Evolutionary conservation across 30 jellyfish, hydroid and myxozoan species (phyloP), one percentile per base, ranked within the genome.

Genomic region (Phacellophora camtschatica): DNA sequence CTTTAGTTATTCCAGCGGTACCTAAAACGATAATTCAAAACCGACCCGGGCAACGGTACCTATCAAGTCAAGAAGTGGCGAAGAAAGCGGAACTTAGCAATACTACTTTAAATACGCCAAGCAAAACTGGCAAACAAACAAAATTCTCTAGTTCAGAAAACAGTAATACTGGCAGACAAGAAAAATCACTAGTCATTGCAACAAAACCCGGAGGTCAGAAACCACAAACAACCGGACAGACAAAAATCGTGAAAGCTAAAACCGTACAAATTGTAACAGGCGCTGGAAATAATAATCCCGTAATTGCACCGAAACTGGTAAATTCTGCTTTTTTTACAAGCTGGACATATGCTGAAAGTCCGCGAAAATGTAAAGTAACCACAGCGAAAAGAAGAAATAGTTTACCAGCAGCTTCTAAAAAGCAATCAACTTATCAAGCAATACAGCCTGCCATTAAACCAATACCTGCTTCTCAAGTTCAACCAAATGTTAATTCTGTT

Each of bases 361-460:
- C 82, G 43, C 41, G 30, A 20, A 67, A 67, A 34, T 25, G 48
- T 0, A 34, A 16, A 7, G 11, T 42, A 43, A 5, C 82, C 20
- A 46, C 9, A 0, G 3, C 82, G 13, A 33, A 35, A 18, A 30
- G 51, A 42, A 41, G 51, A 29, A 28, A 1, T 3, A 25, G 32
- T n/a, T 11, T 46, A 1, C 32, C 82, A 8, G 66, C 34, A 20
- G 54, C 74, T 2, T 50, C 65, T 1, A 39, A n/a, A 25, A 41
- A 16, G 53, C 43, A 65, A n/a, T 6, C 79, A 6, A 23, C 41
- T 3, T n/a, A 23, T 50, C n/a, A 37, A 20, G 66, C 32, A 46
- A 34, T 73, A 49, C 53, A 73, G 59, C 86, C 86, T 32, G 66
- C 86, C 13, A 16, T 73, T 27, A 22, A 28, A 30, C 11, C 71